These are phyloP conservation scores for Varecia variegata DNA, from an alignment of 2,797 vertebrate genomes.

Conservation along the genomic window DNA sequence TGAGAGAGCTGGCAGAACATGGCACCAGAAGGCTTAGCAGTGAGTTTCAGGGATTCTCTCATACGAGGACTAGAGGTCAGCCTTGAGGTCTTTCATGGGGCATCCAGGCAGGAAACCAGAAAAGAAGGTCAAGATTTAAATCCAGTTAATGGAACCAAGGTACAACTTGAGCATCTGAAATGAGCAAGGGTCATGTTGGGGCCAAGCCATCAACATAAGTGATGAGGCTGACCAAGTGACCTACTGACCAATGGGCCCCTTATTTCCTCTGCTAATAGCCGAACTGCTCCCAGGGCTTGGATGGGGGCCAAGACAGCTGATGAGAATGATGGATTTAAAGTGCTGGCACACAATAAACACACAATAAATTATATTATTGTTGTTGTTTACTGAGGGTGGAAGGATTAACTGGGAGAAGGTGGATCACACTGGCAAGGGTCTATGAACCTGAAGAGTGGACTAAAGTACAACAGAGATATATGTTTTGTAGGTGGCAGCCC, in stretches of 20 bases:
- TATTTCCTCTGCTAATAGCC: conserved; percentile 22
- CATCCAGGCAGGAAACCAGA: neutral
- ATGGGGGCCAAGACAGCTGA: neutral
- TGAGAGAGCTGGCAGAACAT: neutral
- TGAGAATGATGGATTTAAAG: conserved; percentile 11
- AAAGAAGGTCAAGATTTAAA: conserved; percentile 4
- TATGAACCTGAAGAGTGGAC: neutral
- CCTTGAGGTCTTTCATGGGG: neutral
- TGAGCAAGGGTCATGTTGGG: neutral
- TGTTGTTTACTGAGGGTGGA: neutral
- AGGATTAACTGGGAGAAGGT: neutral
- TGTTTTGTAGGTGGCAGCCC: neutral
- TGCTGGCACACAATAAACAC: neutral
- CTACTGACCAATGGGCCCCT: neutral
- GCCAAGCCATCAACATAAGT: neutral
- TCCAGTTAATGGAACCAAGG: neutral
- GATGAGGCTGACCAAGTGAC: conserved; percentile 33
- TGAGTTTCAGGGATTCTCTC: neutral
- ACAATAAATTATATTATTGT: neutral
- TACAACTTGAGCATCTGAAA: neutral
- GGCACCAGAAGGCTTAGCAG: neutral
- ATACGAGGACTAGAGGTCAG: neutral
- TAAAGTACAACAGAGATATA: neutral
- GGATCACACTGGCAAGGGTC: neutral
- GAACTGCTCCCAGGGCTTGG: neutral